Percentiles rank a stretch among this genome's conserved stretches.
Conservation (phyloP, 2,797 vertebrate species). For the Acanthis flammea region DNA sequence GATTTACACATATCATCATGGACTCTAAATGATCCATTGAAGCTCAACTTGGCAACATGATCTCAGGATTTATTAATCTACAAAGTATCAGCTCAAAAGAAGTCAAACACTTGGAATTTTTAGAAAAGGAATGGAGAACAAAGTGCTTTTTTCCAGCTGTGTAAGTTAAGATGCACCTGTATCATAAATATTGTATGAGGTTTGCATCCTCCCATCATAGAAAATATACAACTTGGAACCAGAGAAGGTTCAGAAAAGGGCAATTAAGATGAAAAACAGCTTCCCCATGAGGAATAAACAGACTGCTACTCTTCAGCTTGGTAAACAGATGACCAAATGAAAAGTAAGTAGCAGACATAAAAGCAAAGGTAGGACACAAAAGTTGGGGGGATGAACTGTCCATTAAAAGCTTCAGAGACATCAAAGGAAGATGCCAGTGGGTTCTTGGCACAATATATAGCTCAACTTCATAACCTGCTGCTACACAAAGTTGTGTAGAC, state of each 20-base stretch:
- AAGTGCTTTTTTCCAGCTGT: not conserved
- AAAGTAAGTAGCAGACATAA: not conserved
- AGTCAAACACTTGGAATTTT: not conserved
- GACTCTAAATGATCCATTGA: not conserved
- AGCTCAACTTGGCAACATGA: not conserved
- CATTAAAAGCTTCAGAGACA: not conserved
- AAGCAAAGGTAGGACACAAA: not conserved
- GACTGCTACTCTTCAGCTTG: not conserved
- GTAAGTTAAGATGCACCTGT: not conserved
- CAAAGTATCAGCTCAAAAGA: not conserved
- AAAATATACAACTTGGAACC: not conserved
- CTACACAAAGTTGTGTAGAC: not conserved
- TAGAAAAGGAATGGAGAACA: not conserved
- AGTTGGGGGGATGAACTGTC: not conserved
- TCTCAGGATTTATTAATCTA: not conserved
- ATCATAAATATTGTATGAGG: not conserved
- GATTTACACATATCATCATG: not conserved
- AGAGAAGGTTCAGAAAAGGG: not conserved
- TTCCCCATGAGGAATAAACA: not conserved
- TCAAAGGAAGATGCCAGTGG: not conserved
- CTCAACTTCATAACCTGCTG: not conserved
- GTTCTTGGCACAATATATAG: not conserved
- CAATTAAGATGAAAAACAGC: not conserved
- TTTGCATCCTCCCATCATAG: not conserved
- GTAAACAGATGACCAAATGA: not conserved